phyloP scores from a whole-genome alignment of 2,797 vertebrate genomes.

The Ispidina lecontei region DNA sequence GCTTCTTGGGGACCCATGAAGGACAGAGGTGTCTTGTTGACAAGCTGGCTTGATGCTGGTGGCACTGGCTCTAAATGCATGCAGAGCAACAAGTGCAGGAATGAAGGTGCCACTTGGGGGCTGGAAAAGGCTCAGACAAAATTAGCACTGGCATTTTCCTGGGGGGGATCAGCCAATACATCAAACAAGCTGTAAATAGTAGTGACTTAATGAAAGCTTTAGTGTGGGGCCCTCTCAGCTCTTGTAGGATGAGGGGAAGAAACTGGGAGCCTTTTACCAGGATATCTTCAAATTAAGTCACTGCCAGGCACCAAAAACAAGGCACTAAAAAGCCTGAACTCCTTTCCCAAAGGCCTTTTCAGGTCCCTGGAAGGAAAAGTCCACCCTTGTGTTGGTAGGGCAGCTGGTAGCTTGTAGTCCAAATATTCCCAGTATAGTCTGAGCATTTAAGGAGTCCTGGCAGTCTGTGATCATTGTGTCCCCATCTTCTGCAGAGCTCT shows the following conservation, averaged over 20 bases:
- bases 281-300: background rate
- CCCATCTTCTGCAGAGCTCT: background rate
- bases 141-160: slow-evolving; percentile 68
- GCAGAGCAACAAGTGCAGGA: slow-evolving; percentile 2
- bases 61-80: background rate
- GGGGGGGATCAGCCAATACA: background rate
- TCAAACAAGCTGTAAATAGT: slow-evolving; percentile 63
- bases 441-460: background rate
- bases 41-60: background rate
- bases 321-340: background rate
- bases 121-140: slow-evolving; percentile 26
- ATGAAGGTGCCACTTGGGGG: background rate
- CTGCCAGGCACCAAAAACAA: background rate
- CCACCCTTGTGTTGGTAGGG: background rate
- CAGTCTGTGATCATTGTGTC: background rate
- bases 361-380: background rate
- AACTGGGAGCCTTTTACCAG: background rate
- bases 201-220: slow-evolving; percentile 48
- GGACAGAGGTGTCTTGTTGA: background rate
- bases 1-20: background rate
- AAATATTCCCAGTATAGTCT: background rate
- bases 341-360: background rate
- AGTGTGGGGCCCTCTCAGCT: background rate
- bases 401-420: background rate
- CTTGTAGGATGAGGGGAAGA: background rate